phyloP scores from a whole-genome alignment of 2,888 invertebrate species.

The Hofmannophila pseudospretella region DNA sequence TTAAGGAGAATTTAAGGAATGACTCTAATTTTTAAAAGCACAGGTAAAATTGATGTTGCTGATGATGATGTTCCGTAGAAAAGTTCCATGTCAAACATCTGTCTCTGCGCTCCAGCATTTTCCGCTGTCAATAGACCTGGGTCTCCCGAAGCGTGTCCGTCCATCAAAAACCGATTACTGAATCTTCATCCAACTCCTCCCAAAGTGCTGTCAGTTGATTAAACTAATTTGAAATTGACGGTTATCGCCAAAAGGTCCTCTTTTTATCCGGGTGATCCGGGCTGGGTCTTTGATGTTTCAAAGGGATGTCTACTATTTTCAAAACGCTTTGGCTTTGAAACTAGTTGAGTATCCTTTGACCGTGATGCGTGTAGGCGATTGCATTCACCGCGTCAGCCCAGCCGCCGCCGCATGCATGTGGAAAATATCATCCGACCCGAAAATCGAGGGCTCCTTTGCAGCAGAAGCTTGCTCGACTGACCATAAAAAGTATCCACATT shows the following conservation, averaged over 20 bases:
- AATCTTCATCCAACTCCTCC: not conserved
- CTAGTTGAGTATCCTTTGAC: conserved; percentile 59
- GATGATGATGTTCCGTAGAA: no score
- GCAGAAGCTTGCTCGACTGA: conserved; percentile 53
- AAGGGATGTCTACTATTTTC: conserved; percentile 45
- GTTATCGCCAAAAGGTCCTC: conserved; percentile 18
- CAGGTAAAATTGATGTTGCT: no score
- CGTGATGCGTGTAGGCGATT: conserved; percentile 47
- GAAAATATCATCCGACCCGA: conserved; percentile 38
- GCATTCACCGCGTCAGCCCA: conserved; percentile 39
- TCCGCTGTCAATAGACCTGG: not conserved
- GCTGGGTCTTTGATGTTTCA: conserved; percentile 55
- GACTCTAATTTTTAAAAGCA: no score
- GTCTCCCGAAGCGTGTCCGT: not conserved
- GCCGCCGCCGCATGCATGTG: conserved; percentile 34
- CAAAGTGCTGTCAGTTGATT: conserved; percentile 7
- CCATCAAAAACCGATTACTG: not conserved
- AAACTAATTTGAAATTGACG: conserved; percentile 8
- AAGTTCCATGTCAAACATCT: no score
- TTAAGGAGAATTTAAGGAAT: no score
- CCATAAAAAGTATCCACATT: conserved; percentile 68
- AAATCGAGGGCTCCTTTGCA: conserved; percentile 33
- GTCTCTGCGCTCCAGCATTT: no score
- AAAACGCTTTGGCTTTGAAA: conserved; percentile 45
- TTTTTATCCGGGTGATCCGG: conserved; percentile 16